Evolutionary conservation across 2,797 vertebrate genomes (phyloP).

Genomic region (Lepus townsendii): DNA sequence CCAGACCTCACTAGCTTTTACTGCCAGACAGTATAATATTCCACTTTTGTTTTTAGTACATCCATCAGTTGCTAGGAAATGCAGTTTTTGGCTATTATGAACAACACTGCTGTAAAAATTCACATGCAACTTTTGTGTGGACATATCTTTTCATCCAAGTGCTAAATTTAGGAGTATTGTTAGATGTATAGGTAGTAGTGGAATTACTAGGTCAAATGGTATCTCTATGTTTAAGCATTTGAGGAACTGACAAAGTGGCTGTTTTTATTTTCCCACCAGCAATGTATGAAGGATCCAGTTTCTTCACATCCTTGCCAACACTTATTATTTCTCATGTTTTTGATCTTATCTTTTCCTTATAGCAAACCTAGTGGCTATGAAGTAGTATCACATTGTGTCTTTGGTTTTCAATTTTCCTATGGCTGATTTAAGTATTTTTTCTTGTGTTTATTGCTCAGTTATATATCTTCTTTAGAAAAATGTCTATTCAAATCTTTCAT

Average conservation of each 20-base stretch:
- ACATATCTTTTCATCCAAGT: neutral
- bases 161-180: neutral
- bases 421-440: neutral
- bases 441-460: neutral
- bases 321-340: neutral
- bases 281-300: neutral
- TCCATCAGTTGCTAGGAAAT: neutral
- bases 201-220: neutral
- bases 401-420: conserved; percentile 3
- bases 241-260: neutral
- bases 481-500: neutral
- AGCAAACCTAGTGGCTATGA: neutral
- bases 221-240: neutral
- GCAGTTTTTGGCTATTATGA: neutral
- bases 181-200: neutral
- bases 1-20: neutral
- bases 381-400: neutral
- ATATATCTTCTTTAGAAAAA: neutral
- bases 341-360: neutral
- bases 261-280: neutral
- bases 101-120: neutral
- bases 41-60: neutral
- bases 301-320: neutral
- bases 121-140: neutral
- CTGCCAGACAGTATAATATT: neutral